A percentile compares a stretch with the other conserved stretches of the same genome.
Conservation (phyloP, 2,888 invertebrate species). For the Brachyopa scutellaris region DNA sequence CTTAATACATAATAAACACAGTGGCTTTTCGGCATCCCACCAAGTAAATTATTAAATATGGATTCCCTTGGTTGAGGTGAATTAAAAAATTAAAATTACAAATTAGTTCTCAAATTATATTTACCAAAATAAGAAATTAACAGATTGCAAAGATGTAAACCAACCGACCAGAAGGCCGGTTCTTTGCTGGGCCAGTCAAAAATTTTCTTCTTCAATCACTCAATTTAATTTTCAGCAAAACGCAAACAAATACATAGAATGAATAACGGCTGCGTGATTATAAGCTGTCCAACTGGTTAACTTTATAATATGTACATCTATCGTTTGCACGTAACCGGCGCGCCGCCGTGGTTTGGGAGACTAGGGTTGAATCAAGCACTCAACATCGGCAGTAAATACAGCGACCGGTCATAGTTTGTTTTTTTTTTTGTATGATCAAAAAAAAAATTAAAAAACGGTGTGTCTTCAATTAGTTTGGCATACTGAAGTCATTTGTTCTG, state of each 20-base stretch:
- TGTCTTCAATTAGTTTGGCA: constrained; percentile 69
- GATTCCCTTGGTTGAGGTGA: no score
- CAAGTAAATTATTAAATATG: no score
- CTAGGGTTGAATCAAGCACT: constrained; percentile 29
- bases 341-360: background rate
- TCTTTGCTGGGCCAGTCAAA: background rate
- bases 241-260: constrained; percentile 53
- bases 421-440: constrained; percentile 32
- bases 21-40: no score
- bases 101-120: constrained; percentile 1
- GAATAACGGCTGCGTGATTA: constrained; percentile 66
- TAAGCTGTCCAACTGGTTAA: constrained; percentile 64
- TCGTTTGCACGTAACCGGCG: constrained; percentile 38
- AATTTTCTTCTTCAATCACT: constrained; percentile 61
- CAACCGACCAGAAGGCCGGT: constrained; percentile 14
- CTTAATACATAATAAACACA: no score
- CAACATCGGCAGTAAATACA: constrained; percentile 1
- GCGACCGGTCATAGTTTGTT: constrained; percentile 8
- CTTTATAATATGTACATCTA: constrained; percentile 25
- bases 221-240: constrained; percentile 64
- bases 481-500: constrained; percentile 63
- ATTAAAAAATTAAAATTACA: no score
- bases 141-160: constrained; percentile 37
- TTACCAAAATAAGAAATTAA: constrained; percentile 36
- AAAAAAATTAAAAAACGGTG: constrained; percentile 38